Percentiles rank a stretch among this genome's conserved stretches.
phyloP scores from a whole-genome alignment of 2,113 vertebrate genomes.

The Ammodytes dubius region DNA sequence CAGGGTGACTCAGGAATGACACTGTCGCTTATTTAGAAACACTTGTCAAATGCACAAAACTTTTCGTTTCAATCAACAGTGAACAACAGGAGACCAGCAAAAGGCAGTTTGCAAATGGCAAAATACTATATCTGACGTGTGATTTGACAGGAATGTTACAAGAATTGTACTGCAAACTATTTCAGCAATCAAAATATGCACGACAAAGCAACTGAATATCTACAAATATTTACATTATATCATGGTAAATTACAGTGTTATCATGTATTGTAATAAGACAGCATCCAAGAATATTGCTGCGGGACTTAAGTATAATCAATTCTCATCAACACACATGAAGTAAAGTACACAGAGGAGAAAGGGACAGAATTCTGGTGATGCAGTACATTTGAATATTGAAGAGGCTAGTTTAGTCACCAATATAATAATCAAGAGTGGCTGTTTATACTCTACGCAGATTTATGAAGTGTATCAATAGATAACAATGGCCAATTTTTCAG shows the following conservation, averaged over 20 bases:
- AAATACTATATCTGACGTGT: neutral
- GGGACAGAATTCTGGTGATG: neutral
- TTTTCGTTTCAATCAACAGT: no score
- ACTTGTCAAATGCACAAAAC: neutral
- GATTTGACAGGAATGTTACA: neutral
- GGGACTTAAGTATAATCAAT: neutral
- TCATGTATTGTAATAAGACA: neutral
- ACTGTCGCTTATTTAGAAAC: neutral
- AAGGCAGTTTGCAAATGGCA: fast-evolving
- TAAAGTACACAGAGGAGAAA: neutral
- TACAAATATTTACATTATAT: neutral
- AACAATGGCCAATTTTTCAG: neutral
- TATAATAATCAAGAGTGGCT: neutral
- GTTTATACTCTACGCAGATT: neutral
- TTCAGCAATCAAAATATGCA: neutral
- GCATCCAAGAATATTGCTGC: neutral
- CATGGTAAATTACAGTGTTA: neutral
- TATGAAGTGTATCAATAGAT: neutral
- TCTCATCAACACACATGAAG: neutral
- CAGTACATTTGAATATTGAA: neutral
- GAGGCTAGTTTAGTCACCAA: neutral
- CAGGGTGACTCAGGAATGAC: no score
- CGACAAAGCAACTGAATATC: neutral
- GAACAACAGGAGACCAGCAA: neutral
- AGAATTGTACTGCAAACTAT: neutral